A percentile compares a stretch with the other conserved stretches of the same genome.
Conservation (phyloP, 2,797 vertebrate species). For the Sebastes steindachneri region DNA sequence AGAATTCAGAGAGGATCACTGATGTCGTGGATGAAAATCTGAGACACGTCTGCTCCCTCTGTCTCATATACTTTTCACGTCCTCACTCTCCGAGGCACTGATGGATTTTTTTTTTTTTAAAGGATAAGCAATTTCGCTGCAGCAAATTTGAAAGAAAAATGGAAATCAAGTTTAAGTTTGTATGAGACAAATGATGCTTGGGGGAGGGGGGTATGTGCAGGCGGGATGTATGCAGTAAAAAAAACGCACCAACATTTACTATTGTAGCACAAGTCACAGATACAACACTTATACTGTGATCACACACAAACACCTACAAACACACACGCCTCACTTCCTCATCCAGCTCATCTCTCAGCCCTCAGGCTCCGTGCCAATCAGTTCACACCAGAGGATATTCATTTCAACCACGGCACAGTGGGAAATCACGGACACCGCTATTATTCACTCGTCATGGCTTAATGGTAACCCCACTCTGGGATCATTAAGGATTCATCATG, state of each 20-base stretch:
- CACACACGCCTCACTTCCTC: neutral
- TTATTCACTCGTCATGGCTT: slow-evolving; percentile 54
- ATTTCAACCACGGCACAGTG: slow-evolving; percentile 46
- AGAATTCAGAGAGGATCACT: slow-evolving; percentile 57
- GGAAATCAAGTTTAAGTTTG: neutral
- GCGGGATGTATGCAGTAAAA: neutral
- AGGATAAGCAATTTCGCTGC: slow-evolving; percentile 1
- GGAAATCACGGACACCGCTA: slow-evolving; percentile 56
- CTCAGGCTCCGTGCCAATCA: slow-evolving; percentile 54
- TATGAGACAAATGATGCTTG: slow-evolving; percentile 5
- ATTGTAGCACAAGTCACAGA: neutral
- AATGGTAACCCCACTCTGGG: slow-evolving; percentile 42
- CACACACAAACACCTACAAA: neutral
- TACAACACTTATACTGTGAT: neutral
- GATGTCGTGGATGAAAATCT: slow-evolving; percentile 40
- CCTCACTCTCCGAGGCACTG: slow-evolving; percentile 22
- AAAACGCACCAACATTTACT: neutral
- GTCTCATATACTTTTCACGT: neutral
- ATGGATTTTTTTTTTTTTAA: neutral
- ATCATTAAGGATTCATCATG: slow-evolving; percentile 57
- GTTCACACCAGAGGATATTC: slow-evolving; percentile 62
- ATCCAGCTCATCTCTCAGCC: slow-evolving; percentile 39
- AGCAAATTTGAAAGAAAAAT: slow-evolving; percentile 13
- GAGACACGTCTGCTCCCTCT: slow-evolving; percentile 9
- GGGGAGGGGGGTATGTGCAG: neutral